A percentile compares a stretch with the other conserved stretches of the same genome.
Conservation (phyloP, 2,113 vertebrate species). For the Amia ocellicauda region DNA sequence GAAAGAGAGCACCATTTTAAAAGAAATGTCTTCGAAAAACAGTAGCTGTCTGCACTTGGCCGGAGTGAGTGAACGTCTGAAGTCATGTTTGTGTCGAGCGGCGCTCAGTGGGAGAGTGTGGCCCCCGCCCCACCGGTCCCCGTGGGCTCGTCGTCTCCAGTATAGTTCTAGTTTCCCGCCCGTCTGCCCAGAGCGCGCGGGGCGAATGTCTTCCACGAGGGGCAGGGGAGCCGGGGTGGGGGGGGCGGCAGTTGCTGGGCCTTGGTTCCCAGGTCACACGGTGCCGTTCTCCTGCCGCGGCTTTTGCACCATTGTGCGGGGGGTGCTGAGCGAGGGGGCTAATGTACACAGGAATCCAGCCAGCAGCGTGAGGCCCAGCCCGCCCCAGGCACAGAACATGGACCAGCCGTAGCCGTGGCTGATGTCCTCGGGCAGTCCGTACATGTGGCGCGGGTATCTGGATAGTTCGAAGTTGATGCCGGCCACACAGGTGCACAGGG, state of each 20-base stretch:
- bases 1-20: conserved; percentile 68
- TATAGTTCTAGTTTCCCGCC: conserved; percentile 34
- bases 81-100: conserved; percentile 41
- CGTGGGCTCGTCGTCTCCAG: conserved; percentile 27
- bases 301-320: conserved; percentile 78
- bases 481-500: conserved; percentile 88
- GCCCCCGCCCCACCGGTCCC: conserved; percentile 31
- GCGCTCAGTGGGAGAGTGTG: background rate
- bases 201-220: background rate
- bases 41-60: conserved; percentile 34
- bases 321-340: conserved; percentile 82
- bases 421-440: conserved; percentile 89
- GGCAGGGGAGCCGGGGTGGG: background rate
- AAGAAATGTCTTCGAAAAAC: conserved; percentile 49
- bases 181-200: background rate
- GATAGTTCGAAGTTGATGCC: conserved; percentile 94
- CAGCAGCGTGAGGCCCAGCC: conserved; percentile 85
- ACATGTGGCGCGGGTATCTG: conserved; percentile 85
- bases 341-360: conserved; percentile 90
- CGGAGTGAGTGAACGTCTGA: conserved; percentile 27
- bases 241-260: conserved; percentile 40
- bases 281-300: conserved; percentile 88
- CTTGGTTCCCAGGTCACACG: conserved; percentile 66
- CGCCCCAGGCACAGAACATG: conserved; percentile 96
- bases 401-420: conserved; percentile 95